Evolutionary conservation across 53 echinoderm and acorn worm species (phyloP).

Genomic region (Astropecten irregularis): DNA sequence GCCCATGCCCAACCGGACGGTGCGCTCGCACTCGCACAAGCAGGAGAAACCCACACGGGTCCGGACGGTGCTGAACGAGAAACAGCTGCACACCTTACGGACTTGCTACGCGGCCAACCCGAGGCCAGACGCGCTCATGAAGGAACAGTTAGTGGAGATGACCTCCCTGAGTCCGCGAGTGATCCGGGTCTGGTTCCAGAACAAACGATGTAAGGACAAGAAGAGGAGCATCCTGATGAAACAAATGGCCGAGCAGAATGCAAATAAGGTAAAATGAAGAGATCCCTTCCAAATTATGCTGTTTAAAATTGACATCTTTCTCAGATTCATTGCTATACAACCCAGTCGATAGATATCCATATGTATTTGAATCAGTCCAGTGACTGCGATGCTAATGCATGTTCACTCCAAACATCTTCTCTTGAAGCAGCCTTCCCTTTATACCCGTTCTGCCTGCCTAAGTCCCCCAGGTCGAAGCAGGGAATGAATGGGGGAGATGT

Average conservation of each 20-base stretch:
- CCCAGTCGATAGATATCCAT: no score
- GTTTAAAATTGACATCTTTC: no score
- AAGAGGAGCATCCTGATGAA: slow-evolving; percentile 87
- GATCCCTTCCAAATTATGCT: no score
- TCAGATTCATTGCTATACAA: no score
- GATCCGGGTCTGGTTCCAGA: slow-evolving; percentile 99
- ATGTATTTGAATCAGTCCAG: no score
- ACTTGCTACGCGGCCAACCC: slow-evolving; percentile 99
- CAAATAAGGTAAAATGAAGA: slow-evolving; percentile 88
- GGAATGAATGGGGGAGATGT: no score
- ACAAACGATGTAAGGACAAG: slow-evolving; percentile 98
- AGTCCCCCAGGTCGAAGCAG: no score
- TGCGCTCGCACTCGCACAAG: slow-evolving; percentile 90
- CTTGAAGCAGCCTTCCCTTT: no score
- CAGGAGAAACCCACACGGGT: slow-evolving; percentile 97
- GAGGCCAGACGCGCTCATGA: slow-evolving; percentile 98
- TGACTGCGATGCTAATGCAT: no score
- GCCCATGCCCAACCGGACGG: slow-evolving; percentile 83
- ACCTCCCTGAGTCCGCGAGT: slow-evolving; percentile 91
- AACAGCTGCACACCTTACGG: slow-evolving; percentile 95
- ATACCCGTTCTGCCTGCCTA: no score
- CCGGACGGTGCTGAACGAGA: slow-evolving; percentile 97
- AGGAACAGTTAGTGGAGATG: slow-evolving; percentile 99
- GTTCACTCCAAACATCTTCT: no score
- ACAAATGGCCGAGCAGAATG: slow-evolving; percentile 94